Evolutionary conservation across 2,888 invertebrate genomes (phyloP).

Genomic region (Caradrina clavipalpis): DNA sequence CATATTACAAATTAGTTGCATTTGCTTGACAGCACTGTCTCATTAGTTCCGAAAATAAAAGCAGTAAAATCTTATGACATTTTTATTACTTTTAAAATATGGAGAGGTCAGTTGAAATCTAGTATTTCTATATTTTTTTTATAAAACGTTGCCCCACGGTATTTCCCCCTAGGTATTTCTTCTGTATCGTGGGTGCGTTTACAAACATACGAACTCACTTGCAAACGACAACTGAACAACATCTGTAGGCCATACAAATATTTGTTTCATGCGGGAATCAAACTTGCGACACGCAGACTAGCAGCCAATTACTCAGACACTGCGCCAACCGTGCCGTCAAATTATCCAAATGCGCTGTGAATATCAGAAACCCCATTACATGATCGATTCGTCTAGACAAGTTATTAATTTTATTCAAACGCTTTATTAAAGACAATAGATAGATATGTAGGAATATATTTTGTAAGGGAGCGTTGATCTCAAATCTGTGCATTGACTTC

Average conservation of each 20-base stretch:
- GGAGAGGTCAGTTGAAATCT: neutral
- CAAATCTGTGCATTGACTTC: slow-evolving; percentile 56
- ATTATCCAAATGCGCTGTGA: slow-evolving; percentile 26
- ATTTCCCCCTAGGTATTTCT: too few relatives aligned
- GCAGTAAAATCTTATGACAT: neutral
- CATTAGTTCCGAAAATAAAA: slow-evolving; percentile 2
- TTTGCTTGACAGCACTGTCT: slow-evolving; percentile 25
- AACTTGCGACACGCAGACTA: too few relatives aligned
- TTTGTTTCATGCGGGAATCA: too few relatives aligned
- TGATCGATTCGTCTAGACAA: slow-evolving; percentile 73
- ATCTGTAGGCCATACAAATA: too few relatives aligned
- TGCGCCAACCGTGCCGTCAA: too few relatives aligned
- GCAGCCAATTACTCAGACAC: too few relatives aligned
- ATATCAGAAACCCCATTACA: slow-evolving; percentile 32
- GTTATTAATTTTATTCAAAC: slow-evolving; percentile 54
- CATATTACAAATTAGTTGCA: slow-evolving; percentile 51
- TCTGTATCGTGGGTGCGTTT: too few relatives aligned
- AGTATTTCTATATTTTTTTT: too few relatives aligned
- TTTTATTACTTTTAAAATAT: neutral
- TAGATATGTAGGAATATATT: slow-evolving; percentile 38
- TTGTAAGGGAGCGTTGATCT: slow-evolving; percentile 62
- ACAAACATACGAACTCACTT: too few relatives aligned
- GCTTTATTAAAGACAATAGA: slow-evolving; percentile 45
- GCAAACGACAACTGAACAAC: too few relatives aligned
- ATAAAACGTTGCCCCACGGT: too few relatives aligned